Evolutionary conservation across 2,888 invertebrate genomes (phyloP).

Genomic region (Melanchra persicariae): DNA sequence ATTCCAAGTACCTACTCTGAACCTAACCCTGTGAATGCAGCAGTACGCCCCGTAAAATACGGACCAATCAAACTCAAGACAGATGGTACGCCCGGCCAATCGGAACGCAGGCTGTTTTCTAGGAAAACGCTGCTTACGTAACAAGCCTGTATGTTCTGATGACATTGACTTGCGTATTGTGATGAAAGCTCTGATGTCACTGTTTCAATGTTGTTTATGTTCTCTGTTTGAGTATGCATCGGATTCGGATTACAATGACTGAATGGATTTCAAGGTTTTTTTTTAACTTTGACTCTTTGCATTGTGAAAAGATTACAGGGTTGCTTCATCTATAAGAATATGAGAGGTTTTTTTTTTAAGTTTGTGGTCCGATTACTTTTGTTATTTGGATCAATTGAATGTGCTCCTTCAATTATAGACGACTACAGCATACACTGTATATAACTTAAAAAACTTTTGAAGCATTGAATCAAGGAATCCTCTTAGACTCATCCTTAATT

Average conservation of each 20-base stretch:
- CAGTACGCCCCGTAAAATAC: constrained; percentile 52
- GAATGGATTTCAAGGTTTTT: not conserved
- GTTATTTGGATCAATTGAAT: not conserved
- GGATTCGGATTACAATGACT: not conserved
- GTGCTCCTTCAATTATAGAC: too few relatives aligned
- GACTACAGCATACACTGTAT: too few relatives aligned
- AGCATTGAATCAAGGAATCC: too few relatives aligned
- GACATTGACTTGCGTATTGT: constrained; percentile 36
- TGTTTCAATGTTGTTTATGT: not conserved
- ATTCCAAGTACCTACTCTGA: constrained; percentile 14
- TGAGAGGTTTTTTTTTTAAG: not conserved
- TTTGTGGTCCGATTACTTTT: not conserved
- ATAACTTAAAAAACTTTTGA: too few relatives aligned
- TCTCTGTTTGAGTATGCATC: not conserved
- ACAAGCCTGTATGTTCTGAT: constrained; percentile 14
- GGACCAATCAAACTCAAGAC: constrained; percentile 70
- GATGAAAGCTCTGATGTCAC: constrained; percentile 7
- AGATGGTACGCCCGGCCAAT: constrained; percentile 63
- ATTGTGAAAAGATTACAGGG: not conserved
- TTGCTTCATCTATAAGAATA: not conserved
- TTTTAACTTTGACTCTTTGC: not conserved
- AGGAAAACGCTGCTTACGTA: constrained; percentile 54
- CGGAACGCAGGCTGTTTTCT: constrained; percentile 46
- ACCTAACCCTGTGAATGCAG: constrained; percentile 39
- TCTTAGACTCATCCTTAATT: too few relatives aligned